A percentile compares a stretch with the other conserved stretches of the same genome.
phyloP scores from a whole-genome alignment of 2,797 vertebrate species.

The Eulemur mongoz region DNA sequence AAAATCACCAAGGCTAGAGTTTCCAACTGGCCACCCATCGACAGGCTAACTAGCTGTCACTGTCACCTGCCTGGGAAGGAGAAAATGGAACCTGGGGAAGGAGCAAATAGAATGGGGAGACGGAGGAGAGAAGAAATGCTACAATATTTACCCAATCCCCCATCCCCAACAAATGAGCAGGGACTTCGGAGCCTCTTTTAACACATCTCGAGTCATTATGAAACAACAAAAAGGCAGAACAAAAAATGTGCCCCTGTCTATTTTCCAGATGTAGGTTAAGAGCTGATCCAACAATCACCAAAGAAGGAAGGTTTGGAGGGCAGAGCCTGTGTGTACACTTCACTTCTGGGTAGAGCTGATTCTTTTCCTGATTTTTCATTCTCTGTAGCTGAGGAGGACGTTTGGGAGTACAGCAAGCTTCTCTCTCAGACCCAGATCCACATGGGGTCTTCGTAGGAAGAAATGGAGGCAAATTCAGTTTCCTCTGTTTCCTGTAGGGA shows the following conservation, averaged over 20 bases:
- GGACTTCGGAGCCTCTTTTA: not conserved
- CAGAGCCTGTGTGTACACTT: not conserved
- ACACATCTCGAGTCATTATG: not conserved
- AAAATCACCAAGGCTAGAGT: not conserved
- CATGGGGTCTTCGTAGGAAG: not conserved
- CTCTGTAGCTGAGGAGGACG: not conserved
- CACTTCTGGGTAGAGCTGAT: not conserved
- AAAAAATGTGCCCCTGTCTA: fast-evolving
- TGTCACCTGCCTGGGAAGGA: too few relatives aligned
- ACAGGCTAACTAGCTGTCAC: not conserved
- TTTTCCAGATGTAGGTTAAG: not conserved
- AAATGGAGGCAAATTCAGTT: not conserved
- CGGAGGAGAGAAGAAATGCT: not conserved
- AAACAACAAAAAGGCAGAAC: not conserved
- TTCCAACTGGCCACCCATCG: not conserved
- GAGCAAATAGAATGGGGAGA: not conserved
- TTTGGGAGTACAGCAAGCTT: not conserved
- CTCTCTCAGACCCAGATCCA: not conserved
- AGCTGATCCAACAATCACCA: not conserved
- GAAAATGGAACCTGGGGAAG: not conserved
- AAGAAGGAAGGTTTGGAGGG: not conserved
- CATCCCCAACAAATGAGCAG: not conserved
- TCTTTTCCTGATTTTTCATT: not conserved
- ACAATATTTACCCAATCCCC: too few relatives aligned
- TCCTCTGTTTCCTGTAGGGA: not conserved